Percentiles rank a stretch among this genome's conserved stretches.
phyloP scores from a whole-genome alignment of 2,888 invertebrate species.

The Hoplodrina blanda region DNA sequence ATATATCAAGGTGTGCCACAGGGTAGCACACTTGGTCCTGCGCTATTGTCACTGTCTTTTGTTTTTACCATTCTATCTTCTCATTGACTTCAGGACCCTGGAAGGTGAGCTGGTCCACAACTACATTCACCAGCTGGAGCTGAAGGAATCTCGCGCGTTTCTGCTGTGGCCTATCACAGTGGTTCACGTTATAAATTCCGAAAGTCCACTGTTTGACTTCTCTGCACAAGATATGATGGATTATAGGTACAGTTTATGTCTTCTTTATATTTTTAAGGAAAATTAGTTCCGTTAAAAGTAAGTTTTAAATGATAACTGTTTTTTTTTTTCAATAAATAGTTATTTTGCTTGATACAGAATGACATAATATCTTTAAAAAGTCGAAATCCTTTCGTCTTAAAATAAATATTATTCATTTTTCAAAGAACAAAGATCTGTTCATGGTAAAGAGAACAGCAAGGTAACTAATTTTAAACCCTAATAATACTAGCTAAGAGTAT shows the following conservation, averaged over 20 bases:
- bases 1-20: neutral
- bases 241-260: slow-evolving; percentile 82
- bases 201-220: slow-evolving; percentile 95
- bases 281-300: no score
- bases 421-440: no score
- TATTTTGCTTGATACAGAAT: no score
- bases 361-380: no score
- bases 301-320: no score
- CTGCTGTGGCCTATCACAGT: slow-evolving; percentile 97
- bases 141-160: slow-evolving; percentile 93
- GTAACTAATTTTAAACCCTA: neutral
- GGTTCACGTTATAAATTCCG: slow-evolving; percentile 94
- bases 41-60: neutral
- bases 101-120: slow-evolving; percentile 94
- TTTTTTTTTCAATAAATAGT: no score
- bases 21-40: neutral
- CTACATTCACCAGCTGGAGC: slow-evolving; percentile 93
- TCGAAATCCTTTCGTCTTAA: no score
- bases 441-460: no score
- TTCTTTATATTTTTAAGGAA: neutral
- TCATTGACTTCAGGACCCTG: slow-evolving; percentile 74
- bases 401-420: no score
- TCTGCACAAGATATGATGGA: slow-evolving; percentile 94
- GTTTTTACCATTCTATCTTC: neutral
- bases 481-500: neutral